Evolutionary conservation across 2,797 vertebrate species (phyloP), one percentile per base, ranked within the genome.

Genomic region (Notamacropus eugenii): DNA sequence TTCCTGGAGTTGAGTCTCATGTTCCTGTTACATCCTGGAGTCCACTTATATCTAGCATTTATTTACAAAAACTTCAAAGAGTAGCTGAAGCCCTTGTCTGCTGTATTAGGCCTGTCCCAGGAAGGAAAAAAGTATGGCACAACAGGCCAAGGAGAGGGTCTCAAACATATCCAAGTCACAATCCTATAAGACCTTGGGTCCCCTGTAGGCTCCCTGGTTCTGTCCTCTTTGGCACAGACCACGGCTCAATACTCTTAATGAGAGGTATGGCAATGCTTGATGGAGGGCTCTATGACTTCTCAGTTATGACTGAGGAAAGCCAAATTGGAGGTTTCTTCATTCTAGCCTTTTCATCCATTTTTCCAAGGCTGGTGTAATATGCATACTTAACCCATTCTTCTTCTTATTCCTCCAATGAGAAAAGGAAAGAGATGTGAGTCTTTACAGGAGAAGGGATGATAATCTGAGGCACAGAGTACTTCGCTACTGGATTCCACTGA

Each of bases 61-160:
- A 87, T 87, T 87, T 87, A 87, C 40, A 87, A 50, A 87, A 87
- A 46, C 74, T 87, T 87, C 74, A 87, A 87, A 87, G 74, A 74
- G 67, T 40, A 74, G 34, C 16, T 40, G 16, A 82, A 82, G 8
- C 74, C 22, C 40, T 82, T 27, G 40, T 50, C 22, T 74, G 13
- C 62, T n/a, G 62, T 67, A 16, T 74, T 16, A 74, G 34, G 62
- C 34, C 14, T n/a, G 62, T 12, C 14, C 34, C 34, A 74, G 4
- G 34, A 74, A 34, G 16, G 34, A 16, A 67, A 34, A 67, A n/a
- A 59, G 5, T 74, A 74, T 19, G 9, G 0, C 34, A 74, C 24
- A 27, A 74, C 16, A 40, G 16, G 74, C 40, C 40, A 50, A 46
- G 40, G 22, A 82, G 19, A 2, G 46, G 10, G 40, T 50, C 24